Percentiles rank a stretch among this genome's conserved stretches.
Evolutionary conservation across 2,797 vertebrate species (phyloP).

Genomic region (Cottoperca gobio): DNA sequence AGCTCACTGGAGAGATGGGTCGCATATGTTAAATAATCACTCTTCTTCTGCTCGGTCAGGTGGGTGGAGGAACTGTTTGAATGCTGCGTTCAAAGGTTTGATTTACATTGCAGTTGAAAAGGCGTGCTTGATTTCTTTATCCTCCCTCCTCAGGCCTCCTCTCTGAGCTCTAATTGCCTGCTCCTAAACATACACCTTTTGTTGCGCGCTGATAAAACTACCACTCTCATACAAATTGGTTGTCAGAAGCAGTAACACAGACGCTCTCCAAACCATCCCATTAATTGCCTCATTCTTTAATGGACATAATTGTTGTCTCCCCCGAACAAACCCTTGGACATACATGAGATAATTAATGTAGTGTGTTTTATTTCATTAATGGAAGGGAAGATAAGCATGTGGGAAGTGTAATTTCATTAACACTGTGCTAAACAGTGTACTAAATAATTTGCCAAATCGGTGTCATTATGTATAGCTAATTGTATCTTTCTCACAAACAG

Average conservation of each 20-base stretch:
- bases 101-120: conserved; percentile 64
- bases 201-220: conserved; percentile 55
- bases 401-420: conserved; percentile 60
- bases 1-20: conserved; percentile 69
- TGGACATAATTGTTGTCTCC: conserved; percentile 60
- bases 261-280: conserved; percentile 32
- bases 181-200: conserved; percentile 60
- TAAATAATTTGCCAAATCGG: conserved; percentile 58
- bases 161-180: conserved; percentile 64
- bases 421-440: conserved; percentile 42
- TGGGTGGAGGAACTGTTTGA: conserved; percentile 49
- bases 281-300: conserved; percentile 62
- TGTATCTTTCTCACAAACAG: conserved; percentile 48
- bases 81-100: conserved; percentile 56
- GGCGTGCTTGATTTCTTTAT: conserved; percentile 53
- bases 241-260: conserved; percentile 31
- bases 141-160: conserved; percentile 47
- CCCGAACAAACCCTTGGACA: conserved; percentile 49
- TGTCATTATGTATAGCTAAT: conserved; percentile 63
- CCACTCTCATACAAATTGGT: conserved; percentile 43
- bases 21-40: conserved; percentile 72
- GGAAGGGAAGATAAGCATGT: conserved; percentile 32
- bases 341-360: conserved; percentile 64
- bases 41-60: conserved; percentile 45
- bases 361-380: conserved; percentile 61